A percentile compares a stretch with the other conserved stretches of the same genome.
phyloP scores from a whole-genome alignment of 2,113 vertebrate genomes.

The Rhabdomys dilectus region DNA sequence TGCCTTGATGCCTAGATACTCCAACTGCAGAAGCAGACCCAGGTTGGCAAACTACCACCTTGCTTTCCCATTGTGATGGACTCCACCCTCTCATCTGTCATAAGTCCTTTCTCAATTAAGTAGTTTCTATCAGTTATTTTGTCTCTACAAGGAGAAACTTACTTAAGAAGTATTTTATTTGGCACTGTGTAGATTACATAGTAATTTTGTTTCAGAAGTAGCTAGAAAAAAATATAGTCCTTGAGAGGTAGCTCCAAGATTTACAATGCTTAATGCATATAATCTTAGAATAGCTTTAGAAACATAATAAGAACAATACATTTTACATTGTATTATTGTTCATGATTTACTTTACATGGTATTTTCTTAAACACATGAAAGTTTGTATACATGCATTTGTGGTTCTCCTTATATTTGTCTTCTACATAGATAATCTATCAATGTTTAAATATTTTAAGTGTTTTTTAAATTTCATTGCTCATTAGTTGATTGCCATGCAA shows the following conservation, averaged over 20 bases:
- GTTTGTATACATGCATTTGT: background rate
- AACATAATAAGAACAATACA: background rate
- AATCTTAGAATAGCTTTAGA: background rate
- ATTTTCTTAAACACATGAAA: background rate
- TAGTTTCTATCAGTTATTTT: background rate
- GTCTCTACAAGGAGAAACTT: background rate
- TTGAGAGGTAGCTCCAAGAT: background rate
- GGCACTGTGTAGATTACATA: background rate
- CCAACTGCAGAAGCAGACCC: too few relatives aligned
- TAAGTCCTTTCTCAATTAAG: background rate
- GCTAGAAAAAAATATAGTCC: background rate
- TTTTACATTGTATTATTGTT: background rate
- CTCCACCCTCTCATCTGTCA: background rate
- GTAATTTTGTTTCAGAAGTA: background rate
- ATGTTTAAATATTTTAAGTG: background rate
- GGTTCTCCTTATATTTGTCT: background rate
- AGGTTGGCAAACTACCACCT: too few relatives aligned
- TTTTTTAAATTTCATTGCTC: conserved; percentile 22
- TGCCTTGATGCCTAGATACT: too few relatives aligned
- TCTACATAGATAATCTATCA: background rate
- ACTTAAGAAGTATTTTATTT: background rate
- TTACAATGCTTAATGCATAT: conserved; percentile 12
- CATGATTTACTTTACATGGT: background rate
- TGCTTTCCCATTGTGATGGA: background rate
- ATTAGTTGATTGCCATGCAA: conserved; percentile 37